These are phyloP conservation scores for Desmophyllum pertusum DNA, from an alignment of 92 coral and sea anemone species.

Conservation along the genomic window DNA sequence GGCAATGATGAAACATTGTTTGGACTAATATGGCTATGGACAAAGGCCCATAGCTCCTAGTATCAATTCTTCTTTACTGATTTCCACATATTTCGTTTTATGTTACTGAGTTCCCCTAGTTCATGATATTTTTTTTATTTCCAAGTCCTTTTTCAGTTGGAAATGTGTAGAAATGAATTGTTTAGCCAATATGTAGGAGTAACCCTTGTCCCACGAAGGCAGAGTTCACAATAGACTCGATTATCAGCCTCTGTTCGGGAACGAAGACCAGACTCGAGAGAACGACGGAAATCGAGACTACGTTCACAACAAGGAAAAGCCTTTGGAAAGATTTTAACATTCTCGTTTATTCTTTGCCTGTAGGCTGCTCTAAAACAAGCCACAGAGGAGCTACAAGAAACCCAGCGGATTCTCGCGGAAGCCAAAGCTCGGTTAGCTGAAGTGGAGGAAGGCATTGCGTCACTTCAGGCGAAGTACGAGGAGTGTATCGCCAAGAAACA, in stretches of 20 bases:
- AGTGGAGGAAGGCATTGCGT: slow-evolving; percentile 99
- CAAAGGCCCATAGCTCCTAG: too few species aligned
- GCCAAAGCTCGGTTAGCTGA: slow-evolving; percentile 93
- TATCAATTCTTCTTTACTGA: not conserved
- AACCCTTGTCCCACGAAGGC: not conserved
- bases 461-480: slow-evolving; percentile 96
- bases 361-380: slow-evolving; percentile 96
- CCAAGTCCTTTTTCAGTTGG: not conserved
- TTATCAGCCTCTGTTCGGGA: not conserved
- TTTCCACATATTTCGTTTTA: too few species aligned
- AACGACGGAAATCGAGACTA: too few species aligned
- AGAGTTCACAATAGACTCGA: not conserved
- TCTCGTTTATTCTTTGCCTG: not conserved
- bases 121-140: not conserved
- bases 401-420: slow-evolving; percentile 93
- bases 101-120: not conserved
- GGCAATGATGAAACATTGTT: too few species aligned
- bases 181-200: not conserved
- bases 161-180: too few species aligned
- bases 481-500: slow-evolving; percentile 96
- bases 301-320: not conserved
- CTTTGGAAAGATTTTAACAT: not conserved
- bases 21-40: too few species aligned
- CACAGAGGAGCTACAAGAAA: slow-evolving; percentile 93
- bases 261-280: too few species aligned